Conservation (phyloP, 2,113 vertebrate species). For the Micronisus gabar region DNA sequence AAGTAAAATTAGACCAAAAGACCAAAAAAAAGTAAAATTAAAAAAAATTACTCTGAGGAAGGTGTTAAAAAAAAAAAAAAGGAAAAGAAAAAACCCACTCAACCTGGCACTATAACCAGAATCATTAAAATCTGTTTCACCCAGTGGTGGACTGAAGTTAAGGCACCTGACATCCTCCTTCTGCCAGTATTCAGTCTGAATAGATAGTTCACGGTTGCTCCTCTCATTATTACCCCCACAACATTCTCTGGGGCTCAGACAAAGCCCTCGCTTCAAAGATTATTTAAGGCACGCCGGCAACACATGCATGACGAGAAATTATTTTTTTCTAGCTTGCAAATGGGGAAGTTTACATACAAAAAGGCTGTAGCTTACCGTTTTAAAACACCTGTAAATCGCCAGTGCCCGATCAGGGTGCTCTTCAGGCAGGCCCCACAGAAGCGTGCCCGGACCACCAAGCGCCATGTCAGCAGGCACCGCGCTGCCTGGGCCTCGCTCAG, state of each 20-base stretch:
- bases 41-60: neutral
- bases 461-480: neutral
- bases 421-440: too few relatives aligned
- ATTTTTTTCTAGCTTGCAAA: neutral
- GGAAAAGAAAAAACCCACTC: too few relatives aligned
- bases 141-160: neutral
- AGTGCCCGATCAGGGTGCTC: fast-evolving
- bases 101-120: neutral
- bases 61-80: neutral
- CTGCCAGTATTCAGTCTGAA: neutral
- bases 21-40: neutral
- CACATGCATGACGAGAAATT: neutral
- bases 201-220: fast-evolving
- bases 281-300: neutral
- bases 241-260: neutral
- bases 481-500: neutral
- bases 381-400: neutral
- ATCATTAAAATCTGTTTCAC: neutral
- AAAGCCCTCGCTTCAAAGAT: neutral
- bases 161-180: neutral
- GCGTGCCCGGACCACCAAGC: fast-evolving
- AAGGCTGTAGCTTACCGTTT: neutral
- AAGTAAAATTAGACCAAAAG: too few relatives aligned
- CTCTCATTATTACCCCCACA: too few relatives aligned
- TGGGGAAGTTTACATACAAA: neutral